Evolutionary conservation across 2,888 invertebrate genomes (phyloP), one percentile per base, ranked within the genome.

Genomic region (Drosophila paranaensis): DNA sequence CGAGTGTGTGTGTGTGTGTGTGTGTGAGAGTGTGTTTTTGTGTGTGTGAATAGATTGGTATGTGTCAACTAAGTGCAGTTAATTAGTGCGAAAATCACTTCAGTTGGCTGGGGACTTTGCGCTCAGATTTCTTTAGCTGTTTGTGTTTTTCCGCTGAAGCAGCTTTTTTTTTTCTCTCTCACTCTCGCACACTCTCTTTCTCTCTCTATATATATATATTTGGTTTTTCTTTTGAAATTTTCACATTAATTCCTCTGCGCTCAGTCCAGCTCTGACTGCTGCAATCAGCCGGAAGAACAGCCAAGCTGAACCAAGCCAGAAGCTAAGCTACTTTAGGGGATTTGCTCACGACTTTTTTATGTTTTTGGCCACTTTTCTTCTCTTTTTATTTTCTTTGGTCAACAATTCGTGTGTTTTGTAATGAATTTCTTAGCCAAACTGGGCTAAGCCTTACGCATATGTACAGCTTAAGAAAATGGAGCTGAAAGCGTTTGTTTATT

Each of bases 21-120:
- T 46, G 42, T 46, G 53, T 43, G 27, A 42, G 42, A 48, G 40
- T 46, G 16, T 54, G 14, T 27, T 27, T 42, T 37, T 45, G 69
- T 77, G 61, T 80, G 74, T 82, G 79, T 79, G 83, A 74, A 72
- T 82, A 87, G 87, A 86, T 86, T 86, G 85, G 85, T 87, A 87
- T 86, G 86, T 86, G 86, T 86, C 85, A 86, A 86, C 86, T 82
- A 87, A 88, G 86, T 88, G 86, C 86, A 87, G 87, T 87, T 87
- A 87, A 87, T 87, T 87, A 87, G 87, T 88, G 87, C 81, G 86
- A 86, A 86, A 87, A 86, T 86, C 88, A 86, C 84, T 88, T 83
- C 77, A 87, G 86, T 86, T 86, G 82, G 81, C 88, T 80, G 64
- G 85, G 80, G 88, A 86, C 71, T 78, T 81, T 84, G 71, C 71